Evolutionary conservation across 1,140 invertebrate species (phyloP), one percentile per base, ranked within the genome.

Genomic region (Formica selysi): DNA sequence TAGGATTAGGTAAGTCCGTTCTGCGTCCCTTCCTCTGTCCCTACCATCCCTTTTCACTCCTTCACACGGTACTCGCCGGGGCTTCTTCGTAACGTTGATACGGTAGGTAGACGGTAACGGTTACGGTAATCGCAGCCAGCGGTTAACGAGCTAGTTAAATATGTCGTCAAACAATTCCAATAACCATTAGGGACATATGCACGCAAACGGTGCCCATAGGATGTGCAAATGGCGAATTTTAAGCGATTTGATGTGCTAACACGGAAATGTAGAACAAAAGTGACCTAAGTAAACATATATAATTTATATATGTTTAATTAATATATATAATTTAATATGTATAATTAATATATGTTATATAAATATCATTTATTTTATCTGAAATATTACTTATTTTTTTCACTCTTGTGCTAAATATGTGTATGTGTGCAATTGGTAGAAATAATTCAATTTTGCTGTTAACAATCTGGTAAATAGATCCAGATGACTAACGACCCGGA

Each of bases 1-100:
- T 90, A 92, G 91, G 91, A 93, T 93, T 93, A 92, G 83, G 54
- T 73, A 87, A 89, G 85, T 91, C 70, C 76, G 59, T 51, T 71
- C 64, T 22, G 29, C 32, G 41, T 26, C 26, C 6, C 22, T 67
- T 26, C 8, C 68, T 48, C 59, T 22, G 41, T 22, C 26, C 5
- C n/a, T 67, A 26, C 19, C 36, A 51, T 44, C 38, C 48, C 13
- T 41, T 19, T 19, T 51, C 59, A 6, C 19, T 48, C 36, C 22
- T 51, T 62, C 29, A 7, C 38, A 16, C 38, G 5, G 38, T 48
- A 38, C 73, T 16, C 51, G 6, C 6, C 65, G n/a, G 10, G 7
- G 51, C 79, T 76, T 73, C 74, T 89, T 80, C 74, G 44, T 38
- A 26, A 26, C 26, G 13, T 29, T 16, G 48, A 22, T 29, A 10